Conservation (phyloP, 92 coral and sea anemone species). For the Porites rus region DNA sequence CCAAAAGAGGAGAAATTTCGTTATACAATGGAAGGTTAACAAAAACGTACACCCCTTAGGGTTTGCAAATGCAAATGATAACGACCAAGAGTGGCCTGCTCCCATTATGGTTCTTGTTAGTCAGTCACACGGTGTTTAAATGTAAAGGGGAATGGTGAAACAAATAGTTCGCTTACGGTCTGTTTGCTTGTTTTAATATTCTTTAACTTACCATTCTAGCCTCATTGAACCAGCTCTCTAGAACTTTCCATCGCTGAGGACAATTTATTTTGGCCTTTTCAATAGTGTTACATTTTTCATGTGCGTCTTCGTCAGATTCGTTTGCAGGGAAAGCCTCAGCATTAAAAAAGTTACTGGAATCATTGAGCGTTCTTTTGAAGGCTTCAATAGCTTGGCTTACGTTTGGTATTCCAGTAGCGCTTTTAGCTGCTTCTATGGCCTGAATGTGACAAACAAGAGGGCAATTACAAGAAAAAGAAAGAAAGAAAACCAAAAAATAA, state of each 20-base stretch:
- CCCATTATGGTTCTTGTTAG: no score
- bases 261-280: constrained; percentile 86
- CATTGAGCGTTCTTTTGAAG: constrained; percentile 66
- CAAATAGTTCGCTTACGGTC: no score
- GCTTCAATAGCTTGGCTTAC: constrained; percentile 59
- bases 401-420: constrained; percentile 58
- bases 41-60: no score
- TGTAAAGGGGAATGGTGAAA: no score
- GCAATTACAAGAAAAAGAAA: no score
- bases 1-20: no score
- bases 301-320: constrained; percentile 81
- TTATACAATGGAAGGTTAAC: no score
- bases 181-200: not conserved
- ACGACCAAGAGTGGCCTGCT: no score
- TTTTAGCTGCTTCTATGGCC: constrained; percentile 79
- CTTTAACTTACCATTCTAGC: constrained; percentile 73
- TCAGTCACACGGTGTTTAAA: no score
- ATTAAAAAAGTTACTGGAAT: constrained; percentile 77
- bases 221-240: constrained; percentile 84
- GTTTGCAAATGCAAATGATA: no score
- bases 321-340: constrained; percentile 76
- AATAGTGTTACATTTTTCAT: constrained; percentile 63
- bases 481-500: no score
- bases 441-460: not conserved
- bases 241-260: constrained; percentile 86